Percentiles rank a stretch among this genome's conserved stretches.
These are phyloP conservation scores for Leuciscus idus DNA, from an alignment of 2,113 vertebrate species.

Conservation along the genomic window DNA sequence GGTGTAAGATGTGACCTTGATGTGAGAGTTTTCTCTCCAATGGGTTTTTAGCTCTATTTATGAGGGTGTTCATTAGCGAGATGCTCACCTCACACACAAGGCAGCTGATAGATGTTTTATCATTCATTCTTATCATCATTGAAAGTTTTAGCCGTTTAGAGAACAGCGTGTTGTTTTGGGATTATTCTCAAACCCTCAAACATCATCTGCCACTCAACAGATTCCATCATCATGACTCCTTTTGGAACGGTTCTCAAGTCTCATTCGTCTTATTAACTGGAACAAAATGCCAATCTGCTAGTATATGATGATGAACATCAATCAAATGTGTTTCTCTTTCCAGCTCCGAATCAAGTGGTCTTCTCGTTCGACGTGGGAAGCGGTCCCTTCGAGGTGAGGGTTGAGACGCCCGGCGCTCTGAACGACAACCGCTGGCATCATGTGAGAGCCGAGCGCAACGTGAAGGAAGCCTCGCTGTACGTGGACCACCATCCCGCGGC, in stretches of 20 bases:
- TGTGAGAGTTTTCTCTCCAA: background rate
- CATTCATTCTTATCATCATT: background rate
- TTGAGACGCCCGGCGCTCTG: slow-evolving; percentile 75
- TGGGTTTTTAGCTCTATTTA: background rate
- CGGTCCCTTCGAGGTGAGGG: slow-evolving; percentile 84
- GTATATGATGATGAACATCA: background rate
- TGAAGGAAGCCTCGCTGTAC: slow-evolving; percentile 87
- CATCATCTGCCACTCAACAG: background rate
- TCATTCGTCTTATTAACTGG: slow-evolving; percentile 24
- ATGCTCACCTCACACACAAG: background rate
- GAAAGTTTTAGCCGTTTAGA: background rate
- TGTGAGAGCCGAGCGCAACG: slow-evolving; percentile 87
- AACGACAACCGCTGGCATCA: slow-evolving; percentile 94
- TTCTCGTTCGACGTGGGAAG: slow-evolving; percentile 98
- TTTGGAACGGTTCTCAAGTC: background rate
- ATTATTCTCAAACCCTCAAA: background rate
- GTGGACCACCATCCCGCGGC: slow-evolving; percentile 82
- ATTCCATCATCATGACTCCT: background rate
- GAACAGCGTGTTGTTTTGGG: background rate
- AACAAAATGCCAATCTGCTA: background rate
- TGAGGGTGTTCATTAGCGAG: background rate
- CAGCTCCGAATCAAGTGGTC: slow-evolving; percentile 86
- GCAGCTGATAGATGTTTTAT: background rate
- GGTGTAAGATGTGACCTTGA: too few species aligned
- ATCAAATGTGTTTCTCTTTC: slow-evolving; percentile 39